phyloP scores from a whole-genome alignment of 2,888 invertebrate species.

The Leptinotarsa rubiginosa region DNA sequence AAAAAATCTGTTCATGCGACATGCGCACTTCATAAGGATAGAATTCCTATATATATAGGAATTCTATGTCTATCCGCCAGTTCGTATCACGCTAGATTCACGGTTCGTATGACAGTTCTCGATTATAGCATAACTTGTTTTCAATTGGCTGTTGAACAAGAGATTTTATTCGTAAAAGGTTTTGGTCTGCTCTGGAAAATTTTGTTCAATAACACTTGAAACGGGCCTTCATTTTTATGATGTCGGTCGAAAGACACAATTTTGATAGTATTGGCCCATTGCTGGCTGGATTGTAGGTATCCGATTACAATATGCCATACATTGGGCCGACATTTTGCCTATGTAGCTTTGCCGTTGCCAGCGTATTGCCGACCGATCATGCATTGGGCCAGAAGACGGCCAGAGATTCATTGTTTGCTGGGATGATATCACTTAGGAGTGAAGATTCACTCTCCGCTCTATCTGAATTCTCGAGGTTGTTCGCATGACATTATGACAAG shows the following conservation, averaged over 20 bases:
- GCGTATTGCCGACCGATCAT: slow-evolving; percentile 12
- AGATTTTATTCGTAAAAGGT: slow-evolving; percentile 10
- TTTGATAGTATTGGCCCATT: slow-evolving; percentile 19
- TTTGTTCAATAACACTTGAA: slow-evolving; percentile 15
- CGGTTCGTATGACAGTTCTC: slow-evolving; percentile 18
- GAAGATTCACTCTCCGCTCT: no score
- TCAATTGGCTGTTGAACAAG: slow-evolving; percentile 21
- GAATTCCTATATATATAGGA: not conserved
- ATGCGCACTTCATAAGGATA: not conserved
- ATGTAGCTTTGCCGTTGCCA: slow-evolving; percentile 21
- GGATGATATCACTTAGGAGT: no score
- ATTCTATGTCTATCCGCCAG: not conserved
- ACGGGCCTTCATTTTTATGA: slow-evolving; percentile 13
- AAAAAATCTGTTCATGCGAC: slow-evolving; percentile 4
- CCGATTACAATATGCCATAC: slow-evolving; percentile 24
- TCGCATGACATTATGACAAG: no score
- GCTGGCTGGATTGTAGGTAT: slow-evolving; percentile 13
- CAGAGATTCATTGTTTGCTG: not conserved
- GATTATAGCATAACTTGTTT: slow-evolving; percentile 15
- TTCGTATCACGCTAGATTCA: slow-evolving; percentile 18
- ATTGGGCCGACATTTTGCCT: slow-evolving; percentile 22
- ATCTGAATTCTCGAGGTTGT: no score
- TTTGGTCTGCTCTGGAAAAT: slow-evolving; percentile 10
- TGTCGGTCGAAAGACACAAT: slow-evolving; percentile 15
- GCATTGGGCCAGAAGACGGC: no score